phyloP scores from a whole-genome alignment of 2,113 vertebrate species.

The Camelus dromedarius region DNA sequence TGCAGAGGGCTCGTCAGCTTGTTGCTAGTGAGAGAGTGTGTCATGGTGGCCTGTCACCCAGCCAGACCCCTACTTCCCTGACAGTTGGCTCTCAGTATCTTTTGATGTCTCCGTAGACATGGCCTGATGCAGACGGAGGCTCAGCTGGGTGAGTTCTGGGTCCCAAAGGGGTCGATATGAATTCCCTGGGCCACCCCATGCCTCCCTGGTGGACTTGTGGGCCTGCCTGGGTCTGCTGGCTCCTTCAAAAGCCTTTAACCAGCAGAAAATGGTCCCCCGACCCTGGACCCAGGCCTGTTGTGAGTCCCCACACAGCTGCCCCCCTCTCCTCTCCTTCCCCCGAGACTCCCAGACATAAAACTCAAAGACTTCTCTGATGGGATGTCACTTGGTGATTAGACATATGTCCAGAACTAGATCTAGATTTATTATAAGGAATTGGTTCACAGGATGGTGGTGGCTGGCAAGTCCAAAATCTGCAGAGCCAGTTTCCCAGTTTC shows the following conservation, averaged over 20 bases:
- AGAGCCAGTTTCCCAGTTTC: too few relatives aligned
- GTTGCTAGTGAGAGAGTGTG: accelerated
- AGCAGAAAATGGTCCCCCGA: too few relatives aligned
- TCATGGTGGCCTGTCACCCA: accelerated
- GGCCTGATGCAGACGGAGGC: not conserved
- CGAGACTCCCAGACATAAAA: accelerated
- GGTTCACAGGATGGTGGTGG: not conserved
- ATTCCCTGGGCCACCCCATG: accelerated
- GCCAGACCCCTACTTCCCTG: not conserved
- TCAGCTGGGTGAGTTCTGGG: not conserved
- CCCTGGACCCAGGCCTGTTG: not conserved
- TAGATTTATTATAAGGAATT: not conserved
- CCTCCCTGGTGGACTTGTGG: not conserved
- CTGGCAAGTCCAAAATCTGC: not conserved
- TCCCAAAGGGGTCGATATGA: not conserved
- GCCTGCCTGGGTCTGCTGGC: not conserved
- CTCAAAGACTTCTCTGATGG: too few relatives aligned
- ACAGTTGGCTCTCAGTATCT: not conserved
- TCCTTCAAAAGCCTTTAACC: not conserved
- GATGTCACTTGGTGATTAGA: not conserved
- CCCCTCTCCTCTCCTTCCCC: too few relatives aligned
- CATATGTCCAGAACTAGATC: too few relatives aligned
- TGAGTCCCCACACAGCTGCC: not conserved
- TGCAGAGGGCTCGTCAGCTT: accelerated
- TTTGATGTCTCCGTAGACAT: accelerated